Conservation (phyloP, 2,113 vertebrate genomes). For the Catharus minimus region DNA sequence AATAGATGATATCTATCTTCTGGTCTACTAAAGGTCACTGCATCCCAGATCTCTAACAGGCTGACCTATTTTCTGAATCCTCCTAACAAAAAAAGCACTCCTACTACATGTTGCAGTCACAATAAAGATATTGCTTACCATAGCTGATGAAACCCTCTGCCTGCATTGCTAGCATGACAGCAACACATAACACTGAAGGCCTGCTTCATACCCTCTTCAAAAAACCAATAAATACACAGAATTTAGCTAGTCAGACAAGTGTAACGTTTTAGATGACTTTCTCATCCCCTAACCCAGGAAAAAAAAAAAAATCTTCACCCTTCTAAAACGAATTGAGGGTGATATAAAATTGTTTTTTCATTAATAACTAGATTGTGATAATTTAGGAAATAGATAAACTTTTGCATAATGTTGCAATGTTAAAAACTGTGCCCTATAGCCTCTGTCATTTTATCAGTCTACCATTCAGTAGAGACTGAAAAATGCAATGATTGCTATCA, state of each 20-base stretch:
- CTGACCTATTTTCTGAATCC: conserved; percentile 9
- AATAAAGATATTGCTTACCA: not conserved
- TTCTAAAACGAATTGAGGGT: not conserved
- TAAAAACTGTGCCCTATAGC: not conserved
- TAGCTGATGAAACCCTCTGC: not conserved
- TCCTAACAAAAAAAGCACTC: not conserved
- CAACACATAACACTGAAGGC: not conserved
- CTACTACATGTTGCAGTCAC: not conserved
- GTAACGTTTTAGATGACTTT: not conserved
- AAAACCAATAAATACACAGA: not conserved
- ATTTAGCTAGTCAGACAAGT: not conserved
- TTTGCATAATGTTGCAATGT: not conserved
- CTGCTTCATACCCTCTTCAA: not conserved
- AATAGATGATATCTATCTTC: conserved; percentile 35
- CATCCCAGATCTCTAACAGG: not conserved
- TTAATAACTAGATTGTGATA: not conserved
- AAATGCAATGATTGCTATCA: not conserved
- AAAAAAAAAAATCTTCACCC: not conserved
- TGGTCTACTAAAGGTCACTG: conserved; percentile 18
- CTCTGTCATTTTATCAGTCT: not conserved
- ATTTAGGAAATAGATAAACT: not conserved
- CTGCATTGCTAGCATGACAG: not conserved
- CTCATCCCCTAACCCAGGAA: not conserved
- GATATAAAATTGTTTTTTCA: not conserved
- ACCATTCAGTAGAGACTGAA: not conserved